Conservation (phyloP, 2,113 vertebrate genomes). For the Anseranas semipalmata region DNA sequence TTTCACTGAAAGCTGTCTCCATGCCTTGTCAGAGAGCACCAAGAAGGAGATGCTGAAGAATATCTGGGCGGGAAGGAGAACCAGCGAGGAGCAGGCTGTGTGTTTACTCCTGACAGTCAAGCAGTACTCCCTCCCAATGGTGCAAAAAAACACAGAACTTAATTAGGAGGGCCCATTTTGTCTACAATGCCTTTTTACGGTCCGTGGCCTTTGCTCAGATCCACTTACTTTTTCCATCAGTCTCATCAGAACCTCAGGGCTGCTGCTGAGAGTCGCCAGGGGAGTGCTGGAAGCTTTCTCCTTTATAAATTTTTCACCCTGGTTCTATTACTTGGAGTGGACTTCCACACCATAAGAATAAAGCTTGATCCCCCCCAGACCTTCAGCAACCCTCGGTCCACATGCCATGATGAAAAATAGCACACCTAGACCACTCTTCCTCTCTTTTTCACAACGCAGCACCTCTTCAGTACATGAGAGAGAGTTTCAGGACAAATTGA, state of each 20-base stretch:
- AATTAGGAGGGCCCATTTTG: slow-evolving; percentile 47
- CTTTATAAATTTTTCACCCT: slow-evolving; percentile 51
- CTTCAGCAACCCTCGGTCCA: neutral
- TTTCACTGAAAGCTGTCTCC: neutral
- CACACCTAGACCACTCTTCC: neutral
- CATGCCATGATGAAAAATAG: slow-evolving; percentile 2
- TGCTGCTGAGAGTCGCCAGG: neutral
- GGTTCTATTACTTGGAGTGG: slow-evolving; percentile 47
- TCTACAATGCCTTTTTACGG: slow-evolving; percentile 31
- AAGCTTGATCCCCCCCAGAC: slow-evolving; percentile 58
- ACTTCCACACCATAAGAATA: neutral
- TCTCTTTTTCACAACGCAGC: neutral
- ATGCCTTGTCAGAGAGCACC: neutral
- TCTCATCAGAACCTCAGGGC: neutral
- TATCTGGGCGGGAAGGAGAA: neutral
- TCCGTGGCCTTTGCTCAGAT: slow-evolving; percentile 20
- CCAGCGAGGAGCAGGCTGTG: neutral
- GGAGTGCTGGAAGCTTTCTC: slow-evolving; percentile 47
- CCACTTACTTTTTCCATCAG: slow-evolving; percentile 58
- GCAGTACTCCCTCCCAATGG: neutral
- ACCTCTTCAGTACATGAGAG: neutral
- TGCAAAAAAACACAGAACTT: neutral
- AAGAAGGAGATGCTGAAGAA: neutral
- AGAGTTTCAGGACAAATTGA: neutral
- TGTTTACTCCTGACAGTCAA: neutral